Evolutionary conservation across 2,797 vertebrate genomes (phyloP).

Genomic region (Rhadinocentrus ornatus): DNA sequence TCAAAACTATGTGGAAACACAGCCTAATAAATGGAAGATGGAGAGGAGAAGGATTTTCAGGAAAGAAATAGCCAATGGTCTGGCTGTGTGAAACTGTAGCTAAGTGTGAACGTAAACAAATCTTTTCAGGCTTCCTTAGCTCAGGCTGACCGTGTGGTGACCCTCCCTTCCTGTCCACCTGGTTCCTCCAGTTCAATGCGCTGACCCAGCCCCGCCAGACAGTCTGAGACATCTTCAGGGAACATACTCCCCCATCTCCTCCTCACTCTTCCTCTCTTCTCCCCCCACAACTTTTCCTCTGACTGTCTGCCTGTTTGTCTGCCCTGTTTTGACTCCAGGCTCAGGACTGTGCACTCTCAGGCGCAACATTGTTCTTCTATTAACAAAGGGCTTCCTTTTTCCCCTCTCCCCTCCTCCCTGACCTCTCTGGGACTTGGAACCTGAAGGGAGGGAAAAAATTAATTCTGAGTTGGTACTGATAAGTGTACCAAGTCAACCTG

Average conservation of each 20-base stretch:
- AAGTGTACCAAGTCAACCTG: slow-evolving; percentile 34
- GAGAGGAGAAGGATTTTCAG: slow-evolving; percentile 18
- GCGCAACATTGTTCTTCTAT: slow-evolving; percentile 74
- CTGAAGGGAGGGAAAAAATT: slow-evolving; percentile 24
- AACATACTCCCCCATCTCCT: slow-evolving; percentile 45
- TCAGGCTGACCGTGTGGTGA: slow-evolving; percentile 50
- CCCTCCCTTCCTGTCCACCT: slow-evolving; percentile 65
- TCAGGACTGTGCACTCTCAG: slow-evolving; percentile 52
- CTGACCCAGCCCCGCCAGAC: slow-evolving; percentile 64
- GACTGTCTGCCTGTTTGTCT: slow-evolving; percentile 60
- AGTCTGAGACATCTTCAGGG: slow-evolving; percentile 74
- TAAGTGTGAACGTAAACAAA: slow-evolving; percentile 51
- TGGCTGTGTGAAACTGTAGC: slow-evolving; percentile 18
- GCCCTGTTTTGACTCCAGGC: slow-evolving; percentile 70
- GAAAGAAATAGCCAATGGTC: slow-evolving; percentile 17
- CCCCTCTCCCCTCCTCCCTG: slow-evolving; percentile 47
- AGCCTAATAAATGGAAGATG: slow-evolving; percentile 23
- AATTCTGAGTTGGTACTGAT: slow-evolving; percentile 33
- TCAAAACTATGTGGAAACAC: slow-evolving; percentile 49
- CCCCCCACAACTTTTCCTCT: slow-evolving; percentile 42
- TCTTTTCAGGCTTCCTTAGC: slow-evolving; percentile 34
- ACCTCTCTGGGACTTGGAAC: slow-evolving; percentile 30
- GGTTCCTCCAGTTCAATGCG: slow-evolving; percentile 55
- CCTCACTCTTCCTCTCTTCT: slow-evolving; percentile 5
- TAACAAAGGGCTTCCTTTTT: slow-evolving; percentile 78